These are phyloP conservation scores for Rostratula benghalensis DNA, from an alignment of 2,113 vertebrate genomes.

Conservation along the genomic window DNA sequence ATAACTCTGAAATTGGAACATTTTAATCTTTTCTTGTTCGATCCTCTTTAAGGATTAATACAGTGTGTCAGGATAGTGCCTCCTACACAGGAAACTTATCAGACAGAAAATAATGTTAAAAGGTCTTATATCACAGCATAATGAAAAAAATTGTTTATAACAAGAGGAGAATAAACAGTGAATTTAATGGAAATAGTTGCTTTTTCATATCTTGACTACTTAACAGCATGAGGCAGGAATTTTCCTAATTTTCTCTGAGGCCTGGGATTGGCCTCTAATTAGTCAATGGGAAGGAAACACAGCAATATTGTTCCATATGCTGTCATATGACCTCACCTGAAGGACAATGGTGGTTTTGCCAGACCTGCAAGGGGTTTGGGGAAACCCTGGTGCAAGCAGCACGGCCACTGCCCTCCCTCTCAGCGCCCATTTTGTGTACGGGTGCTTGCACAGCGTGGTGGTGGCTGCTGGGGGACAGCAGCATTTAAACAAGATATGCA, in stretches of 20 bases:
- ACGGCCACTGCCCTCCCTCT: fast-evolving
- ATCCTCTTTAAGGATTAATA: conserved; percentile 52
- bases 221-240: neutral
- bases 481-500: fast-evolving
- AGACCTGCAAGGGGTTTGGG: fast-evolving
- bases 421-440: fast-evolving
- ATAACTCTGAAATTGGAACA: neutral
- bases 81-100: neutral
- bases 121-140: neutral
- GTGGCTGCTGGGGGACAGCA: neutral
- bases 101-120: neutral
- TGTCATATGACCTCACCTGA: fast-evolving
- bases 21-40: neutral
- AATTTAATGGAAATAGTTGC: neutral
- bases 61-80: neutral
- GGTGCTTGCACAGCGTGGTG: fast-evolving
- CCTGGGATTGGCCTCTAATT: neutral
- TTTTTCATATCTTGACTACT: neutral
- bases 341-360: fast-evolving
- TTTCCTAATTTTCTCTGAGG: neutral
- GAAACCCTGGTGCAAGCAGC: fast-evolving
- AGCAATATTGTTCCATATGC: neutral
- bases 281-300: neutral
- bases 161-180: neutral
- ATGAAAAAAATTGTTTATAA: neutral